Conservation (phyloP, 2,888 invertebrate genomes). For the Thyatira batis region DNA sequence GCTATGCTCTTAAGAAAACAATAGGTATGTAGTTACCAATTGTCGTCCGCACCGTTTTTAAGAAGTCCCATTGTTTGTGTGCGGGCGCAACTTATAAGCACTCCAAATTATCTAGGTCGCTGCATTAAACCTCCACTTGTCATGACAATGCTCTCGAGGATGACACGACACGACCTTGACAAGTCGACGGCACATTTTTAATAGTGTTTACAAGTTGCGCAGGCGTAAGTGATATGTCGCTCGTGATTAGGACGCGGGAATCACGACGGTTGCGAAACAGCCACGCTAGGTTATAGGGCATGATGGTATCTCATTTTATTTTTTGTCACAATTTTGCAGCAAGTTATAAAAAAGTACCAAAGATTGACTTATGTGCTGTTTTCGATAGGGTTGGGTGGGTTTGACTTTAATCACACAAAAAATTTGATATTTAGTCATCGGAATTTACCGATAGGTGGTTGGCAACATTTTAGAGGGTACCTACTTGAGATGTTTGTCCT, state of each 20-base stretch:
- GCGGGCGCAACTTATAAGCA: constrained; percentile 7
- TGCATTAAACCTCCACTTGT: constrained; percentile 25
- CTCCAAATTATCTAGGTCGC: constrained; percentile 10
- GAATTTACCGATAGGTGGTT: too few relatives aligned
- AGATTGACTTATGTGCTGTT: too few relatives aligned
- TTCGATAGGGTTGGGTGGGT: too few relatives aligned
- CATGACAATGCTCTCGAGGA: constrained; percentile 26
- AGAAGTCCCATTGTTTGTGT: background rate
- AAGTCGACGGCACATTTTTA: constrained; percentile 43
- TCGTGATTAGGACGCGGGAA: constrained; percentile 51
- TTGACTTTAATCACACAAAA: too few relatives aligned
- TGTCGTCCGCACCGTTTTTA: background rate
- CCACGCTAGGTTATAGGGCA: constrained; percentile 28
- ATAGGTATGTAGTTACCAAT: background rate
- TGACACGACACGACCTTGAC: constrained; percentile 33
- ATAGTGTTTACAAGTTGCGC: constrained; percentile 22
- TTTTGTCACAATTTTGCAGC: background rate
- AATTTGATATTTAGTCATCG: too few relatives aligned
- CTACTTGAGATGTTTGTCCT: too few relatives aligned
- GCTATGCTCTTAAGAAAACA: too few relatives aligned
- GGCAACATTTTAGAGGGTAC: too few relatives aligned
- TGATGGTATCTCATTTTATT: constrained; percentile 2
- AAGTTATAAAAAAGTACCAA: too few relatives aligned
- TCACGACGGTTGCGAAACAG: constrained; percentile 63
- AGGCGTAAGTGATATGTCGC: constrained; percentile 44